phyloP scores from a whole-genome alignment of 2,113 vertebrate species.

The Thalassarche chlororhynchos region DNA sequence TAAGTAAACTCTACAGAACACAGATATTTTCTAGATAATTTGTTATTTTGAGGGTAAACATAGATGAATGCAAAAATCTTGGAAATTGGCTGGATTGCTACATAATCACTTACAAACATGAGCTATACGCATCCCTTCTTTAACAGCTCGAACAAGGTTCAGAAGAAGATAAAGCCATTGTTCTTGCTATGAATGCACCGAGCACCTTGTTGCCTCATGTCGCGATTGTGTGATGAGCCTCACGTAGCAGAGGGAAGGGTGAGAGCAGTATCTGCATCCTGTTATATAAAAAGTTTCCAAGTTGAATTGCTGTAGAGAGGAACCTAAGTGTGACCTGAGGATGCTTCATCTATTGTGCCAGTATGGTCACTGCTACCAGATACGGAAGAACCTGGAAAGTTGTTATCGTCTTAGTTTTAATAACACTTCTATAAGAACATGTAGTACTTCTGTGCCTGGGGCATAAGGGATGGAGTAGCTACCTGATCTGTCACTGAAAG shows the following conservation, averaged over 20 bases:
- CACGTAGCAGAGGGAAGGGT: accelerated
- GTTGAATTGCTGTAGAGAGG: neutral
- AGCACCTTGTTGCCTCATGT: neutral
- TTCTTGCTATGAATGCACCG: neutral
- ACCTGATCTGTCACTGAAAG: neutral
- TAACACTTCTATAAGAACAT: neutral
- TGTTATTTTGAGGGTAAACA: neutral
- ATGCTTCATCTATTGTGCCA: neutral
- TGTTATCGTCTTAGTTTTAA: neutral
- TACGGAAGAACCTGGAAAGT: neutral
- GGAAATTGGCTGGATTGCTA: neutral
- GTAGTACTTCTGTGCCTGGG: neutral
- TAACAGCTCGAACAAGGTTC: neutral
- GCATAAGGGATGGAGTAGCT: neutral
- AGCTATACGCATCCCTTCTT: neutral
- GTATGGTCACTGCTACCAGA: neutral
- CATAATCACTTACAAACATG: neutral
- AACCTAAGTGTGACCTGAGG: neutral
- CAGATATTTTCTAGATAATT: neutral
- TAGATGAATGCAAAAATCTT: neutral
- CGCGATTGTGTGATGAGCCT: neutral
- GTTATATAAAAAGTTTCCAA: neutral
- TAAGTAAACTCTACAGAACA: neutral
- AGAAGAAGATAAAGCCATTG: neutral
- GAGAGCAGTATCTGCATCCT: neutral